A percentile compares a stretch with the other conserved stretches of the same genome.
phyloP scores from a whole-genome alignment of 2,888 invertebrate genomes.

The Iphiclides podalirius region DNA sequence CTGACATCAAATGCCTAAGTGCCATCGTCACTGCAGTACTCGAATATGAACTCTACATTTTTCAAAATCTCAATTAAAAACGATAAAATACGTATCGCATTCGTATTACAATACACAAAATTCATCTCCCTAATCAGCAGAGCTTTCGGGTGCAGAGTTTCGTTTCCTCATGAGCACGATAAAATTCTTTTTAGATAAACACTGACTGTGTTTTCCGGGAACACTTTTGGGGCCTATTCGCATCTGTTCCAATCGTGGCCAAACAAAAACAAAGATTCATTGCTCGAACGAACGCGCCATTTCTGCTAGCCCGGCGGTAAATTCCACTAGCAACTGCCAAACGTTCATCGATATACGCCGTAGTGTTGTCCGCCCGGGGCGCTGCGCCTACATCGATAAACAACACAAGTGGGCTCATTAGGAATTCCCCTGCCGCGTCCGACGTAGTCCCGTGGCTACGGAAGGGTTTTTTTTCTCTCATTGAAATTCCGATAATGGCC shows the following conservation, averaged over 20 bases:
- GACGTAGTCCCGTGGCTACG: conserved; percentile 15
- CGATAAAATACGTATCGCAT: too few relatives aligned
- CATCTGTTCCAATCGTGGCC: conserved; percentile 5
- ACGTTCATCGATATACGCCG: conserved; percentile 13
- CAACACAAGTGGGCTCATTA: conserved; percentile 46
- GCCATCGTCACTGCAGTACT: too few relatives aligned
- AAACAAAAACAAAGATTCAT: conserved; percentile 11
- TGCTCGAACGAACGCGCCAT: neutral
- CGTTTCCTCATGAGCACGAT: too few relatives aligned
- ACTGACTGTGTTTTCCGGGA: too few relatives aligned
- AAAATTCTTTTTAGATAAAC: neutral
- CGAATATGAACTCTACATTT: too few relatives aligned
- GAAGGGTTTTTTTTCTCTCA: conserved; percentile 27
- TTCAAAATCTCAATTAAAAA: too few relatives aligned
- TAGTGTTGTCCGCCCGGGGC: neutral
- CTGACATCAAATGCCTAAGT: too few relatives aligned
- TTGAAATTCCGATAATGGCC: conserved; percentile 22
- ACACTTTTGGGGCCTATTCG: conserved; percentile 1
- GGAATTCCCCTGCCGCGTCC: conserved; percentile 31
- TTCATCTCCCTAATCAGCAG: too few relatives aligned
- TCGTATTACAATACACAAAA: too few relatives aligned
- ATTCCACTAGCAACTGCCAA: conserved; percentile 15
- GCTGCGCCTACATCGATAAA: conserved; percentile 26
- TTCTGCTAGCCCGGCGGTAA: conserved; percentile 5
- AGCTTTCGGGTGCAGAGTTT: too few relatives aligned